Evolutionary conservation across 2,888 invertebrate genomes (phyloP).

Genomic region (Strigamia maritima): DNA sequence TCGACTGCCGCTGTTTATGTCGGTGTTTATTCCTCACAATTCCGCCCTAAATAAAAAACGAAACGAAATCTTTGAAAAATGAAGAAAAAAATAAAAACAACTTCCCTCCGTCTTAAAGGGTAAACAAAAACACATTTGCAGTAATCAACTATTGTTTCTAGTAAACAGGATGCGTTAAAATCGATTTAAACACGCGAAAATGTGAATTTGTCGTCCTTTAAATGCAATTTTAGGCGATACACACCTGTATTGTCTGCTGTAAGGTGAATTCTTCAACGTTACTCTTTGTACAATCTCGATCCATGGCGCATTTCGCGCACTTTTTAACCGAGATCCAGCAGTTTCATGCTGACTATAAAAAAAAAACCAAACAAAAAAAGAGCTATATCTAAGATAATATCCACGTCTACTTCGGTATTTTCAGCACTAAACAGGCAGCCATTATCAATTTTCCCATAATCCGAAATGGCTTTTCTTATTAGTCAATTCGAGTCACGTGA

Average conservation of each 20-base stretch:
- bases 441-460: slow-evolving; percentile 4
- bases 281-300: background rate
- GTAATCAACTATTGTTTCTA: no score
- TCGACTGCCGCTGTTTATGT: background rate
- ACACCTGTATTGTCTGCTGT: slow-evolving; percentile 4
- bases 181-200: background rate
- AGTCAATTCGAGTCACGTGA: background rate
- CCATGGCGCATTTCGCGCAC: slow-evolving; percentile 4
- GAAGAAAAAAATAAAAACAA: no score
- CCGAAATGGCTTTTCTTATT: background rate
- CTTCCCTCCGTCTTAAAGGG: no score
- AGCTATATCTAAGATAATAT: background rate
- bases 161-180: background rate
- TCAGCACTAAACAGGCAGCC: background rate
- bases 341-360: background rate
- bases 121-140: no score
- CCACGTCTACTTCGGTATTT: background rate
- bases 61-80: background rate
- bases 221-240: background rate
- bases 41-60: background rate
- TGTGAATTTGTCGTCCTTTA: background rate
- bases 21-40: background rate
- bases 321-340: background rate
- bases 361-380: background rate
- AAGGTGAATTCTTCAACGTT: background rate